These are phyloP conservation scores for Notolabrus celidotus DNA, from an alignment of 2,797 vertebrate genomes.

Conservation along the genomic window DNA sequence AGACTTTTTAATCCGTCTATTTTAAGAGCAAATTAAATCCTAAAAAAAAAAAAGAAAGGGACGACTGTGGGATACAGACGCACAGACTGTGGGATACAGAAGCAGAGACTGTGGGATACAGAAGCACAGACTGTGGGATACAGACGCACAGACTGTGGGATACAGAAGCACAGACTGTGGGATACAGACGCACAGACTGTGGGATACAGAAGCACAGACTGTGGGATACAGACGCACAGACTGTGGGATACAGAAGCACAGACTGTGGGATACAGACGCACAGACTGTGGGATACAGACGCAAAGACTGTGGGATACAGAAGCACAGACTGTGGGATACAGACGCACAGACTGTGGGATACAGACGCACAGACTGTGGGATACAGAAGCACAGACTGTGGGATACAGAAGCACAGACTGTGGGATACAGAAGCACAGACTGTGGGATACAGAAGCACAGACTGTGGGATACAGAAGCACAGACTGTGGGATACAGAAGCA, in stretches of 20 bases:
- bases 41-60: slow-evolving; percentile 11
- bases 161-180: slow-evolving; percentile 1
- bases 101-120: slow-evolving; percentile 1
- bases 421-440: slow-evolving; percentile 6
- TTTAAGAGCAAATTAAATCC: slow-evolving; percentile 51
- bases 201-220: slow-evolving; percentile 6
- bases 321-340: slow-evolving; percentile 1
- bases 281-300: slow-evolving; percentile 3
- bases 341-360: slow-evolving; percentile 5
- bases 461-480: slow-evolving; percentile 7
- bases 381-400: slow-evolving; percentile 1
- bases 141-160: neutral
- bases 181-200: neutral
- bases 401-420: neutral
- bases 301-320: slow-evolving; percentile 2
- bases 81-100: slow-evolving; percentile 2
- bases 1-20: slow-evolving; percentile 48
- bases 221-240: slow-evolving; percentile 3
- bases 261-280: slow-evolving; percentile 2
- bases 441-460: slow-evolving; percentile 3
- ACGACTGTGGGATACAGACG: slow-evolving; percentile 1
- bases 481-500: slow-evolving; percentile 3
- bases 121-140: slow-evolving; percentile 5
- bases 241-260: slow-evolving; percentile 7
- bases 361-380: neutral